A percentile compares a stretch with the other conserved stretches of the same genome.
These are phyloP conservation scores for Pentalonia nigronervosa DNA, from an alignment of 1,140 invertebrate genomes.

Conservation along the genomic window DNA sequence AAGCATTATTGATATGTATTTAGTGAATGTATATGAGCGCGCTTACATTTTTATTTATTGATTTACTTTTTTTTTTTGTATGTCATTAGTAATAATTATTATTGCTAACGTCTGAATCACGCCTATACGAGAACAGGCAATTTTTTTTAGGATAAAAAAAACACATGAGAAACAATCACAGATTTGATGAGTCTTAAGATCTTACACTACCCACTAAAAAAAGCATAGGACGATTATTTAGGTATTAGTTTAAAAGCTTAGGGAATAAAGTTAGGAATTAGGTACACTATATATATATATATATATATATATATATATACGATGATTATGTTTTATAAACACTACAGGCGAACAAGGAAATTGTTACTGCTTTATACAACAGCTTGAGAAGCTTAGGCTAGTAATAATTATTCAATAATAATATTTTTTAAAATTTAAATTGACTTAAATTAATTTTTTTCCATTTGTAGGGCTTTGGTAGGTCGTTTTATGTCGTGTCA, in stretches of 20 bases:
- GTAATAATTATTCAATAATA: constrained; percentile 15
- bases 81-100: constrained; percentile 35
- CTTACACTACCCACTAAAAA: constrained; percentile 52
- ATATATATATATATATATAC: constrained; percentile 32
- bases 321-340: background rate
- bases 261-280: constrained; percentile 52
- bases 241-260: constrained; percentile 48
- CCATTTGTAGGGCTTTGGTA: background rate
- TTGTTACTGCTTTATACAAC: constrained; percentile 26
- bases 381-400: constrained; percentile 29
- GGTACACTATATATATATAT: background rate
- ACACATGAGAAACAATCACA: constrained; percentile 57
- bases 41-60: constrained; percentile 40
- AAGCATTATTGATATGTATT: constrained; percentile 58
- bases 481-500: constrained; percentile 10
- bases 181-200: constrained; percentile 58
- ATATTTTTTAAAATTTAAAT: background rate
- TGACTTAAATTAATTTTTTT: background rate
- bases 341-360: constrained; percentile 30
- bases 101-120: constrained; percentile 52
- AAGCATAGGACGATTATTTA: constrained; percentile 49
- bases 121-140: constrained; percentile 6
- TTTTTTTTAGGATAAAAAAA: constrained; percentile 34
- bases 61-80: background rate
- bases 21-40: constrained; percentile 56